Evolutionary conservation across 2,888 invertebrate species (phyloP).

Genomic region (Tenodera sinensis): DNA sequence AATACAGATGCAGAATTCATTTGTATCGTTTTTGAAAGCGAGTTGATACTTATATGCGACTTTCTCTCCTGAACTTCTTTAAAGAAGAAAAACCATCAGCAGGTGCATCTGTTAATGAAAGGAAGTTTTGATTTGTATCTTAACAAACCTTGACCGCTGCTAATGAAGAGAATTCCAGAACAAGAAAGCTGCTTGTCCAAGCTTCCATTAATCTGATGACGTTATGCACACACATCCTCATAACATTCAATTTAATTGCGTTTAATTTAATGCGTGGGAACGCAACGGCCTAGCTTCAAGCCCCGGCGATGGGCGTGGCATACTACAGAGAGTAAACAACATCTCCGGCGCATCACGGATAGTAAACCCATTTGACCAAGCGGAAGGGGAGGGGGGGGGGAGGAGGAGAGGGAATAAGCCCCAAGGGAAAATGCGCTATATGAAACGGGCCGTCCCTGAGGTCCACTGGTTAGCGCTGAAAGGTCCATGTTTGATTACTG

Average conservation of each 20-base stretch:
- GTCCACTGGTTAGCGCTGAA: background rate
- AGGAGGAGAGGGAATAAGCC: background rate
- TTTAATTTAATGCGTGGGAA: slow-evolving; percentile 12
- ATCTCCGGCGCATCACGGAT: slow-evolving; percentile 9
- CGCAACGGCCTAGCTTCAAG: background rate
- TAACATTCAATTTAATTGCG: slow-evolving; percentile 9
- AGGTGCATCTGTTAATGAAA: no score
- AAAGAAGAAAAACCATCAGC: no score
- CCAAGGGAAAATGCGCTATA: background rate
- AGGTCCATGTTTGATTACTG: background rate
- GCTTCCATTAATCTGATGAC: background rate
- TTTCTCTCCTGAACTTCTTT: no score
- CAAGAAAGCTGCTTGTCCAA: no score
- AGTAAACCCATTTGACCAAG: slow-evolving; percentile 8
- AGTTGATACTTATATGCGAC: no score
- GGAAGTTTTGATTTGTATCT: no score
- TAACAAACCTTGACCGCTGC: no score
- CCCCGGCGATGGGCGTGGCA: background rate
- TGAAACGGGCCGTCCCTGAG: background rate
- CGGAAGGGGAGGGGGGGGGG: background rate
- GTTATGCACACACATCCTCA: background rate
- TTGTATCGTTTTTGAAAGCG: no score
- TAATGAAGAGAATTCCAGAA: no score
- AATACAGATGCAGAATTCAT: no score
- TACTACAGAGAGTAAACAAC: slow-evolving; percentile 1